These are phyloP conservation scores for Tachysurus vachellii DNA, from an alignment of 2,113 vertebrate species.

Conservation along the genomic window DNA sequence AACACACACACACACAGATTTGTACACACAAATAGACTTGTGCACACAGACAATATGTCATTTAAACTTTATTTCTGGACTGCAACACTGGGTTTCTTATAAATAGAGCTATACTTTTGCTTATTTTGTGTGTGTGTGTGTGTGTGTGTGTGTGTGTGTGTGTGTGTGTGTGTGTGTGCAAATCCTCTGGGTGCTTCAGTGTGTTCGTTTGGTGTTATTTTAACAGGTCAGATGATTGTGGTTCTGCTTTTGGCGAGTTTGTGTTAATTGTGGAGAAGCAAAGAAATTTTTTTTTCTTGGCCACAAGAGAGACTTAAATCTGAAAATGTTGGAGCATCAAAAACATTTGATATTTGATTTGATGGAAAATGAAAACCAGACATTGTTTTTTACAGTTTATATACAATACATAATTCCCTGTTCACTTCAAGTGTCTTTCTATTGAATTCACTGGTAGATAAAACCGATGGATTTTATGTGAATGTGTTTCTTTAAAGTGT, in stretches of 20 bases:
- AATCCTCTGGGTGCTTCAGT: background rate
- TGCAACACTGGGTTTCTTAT: conserved; percentile 12
- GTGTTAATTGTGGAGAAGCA: background rate
- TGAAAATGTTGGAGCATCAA: background rate
- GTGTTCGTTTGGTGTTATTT: background rate
- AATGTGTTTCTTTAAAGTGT: background rate
- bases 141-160: conserved; percentile 10
- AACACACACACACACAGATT: background rate
- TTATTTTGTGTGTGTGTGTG: conserved; percentile 13
- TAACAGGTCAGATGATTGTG: background rate
- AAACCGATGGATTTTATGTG: background rate
- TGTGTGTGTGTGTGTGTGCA: conserved; percentile 2
- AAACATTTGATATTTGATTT: background rate
- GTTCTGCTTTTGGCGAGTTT: background rate
- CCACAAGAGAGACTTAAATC: background rate
- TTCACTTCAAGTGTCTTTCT: background rate
- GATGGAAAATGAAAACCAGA: background rate
- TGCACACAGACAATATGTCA: conserved; percentile 12
- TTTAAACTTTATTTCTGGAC: conserved; percentile 41
- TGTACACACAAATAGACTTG: background rate
- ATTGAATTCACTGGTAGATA: background rate
- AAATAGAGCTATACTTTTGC: conserved; percentile 33
- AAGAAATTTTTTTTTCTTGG: background rate
- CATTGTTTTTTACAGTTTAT: background rate
- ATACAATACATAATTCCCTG: background rate